Base-by-base conservation (phyloP, 2,888 invertebrate species). In the Dendrolimus pini region DNA sequence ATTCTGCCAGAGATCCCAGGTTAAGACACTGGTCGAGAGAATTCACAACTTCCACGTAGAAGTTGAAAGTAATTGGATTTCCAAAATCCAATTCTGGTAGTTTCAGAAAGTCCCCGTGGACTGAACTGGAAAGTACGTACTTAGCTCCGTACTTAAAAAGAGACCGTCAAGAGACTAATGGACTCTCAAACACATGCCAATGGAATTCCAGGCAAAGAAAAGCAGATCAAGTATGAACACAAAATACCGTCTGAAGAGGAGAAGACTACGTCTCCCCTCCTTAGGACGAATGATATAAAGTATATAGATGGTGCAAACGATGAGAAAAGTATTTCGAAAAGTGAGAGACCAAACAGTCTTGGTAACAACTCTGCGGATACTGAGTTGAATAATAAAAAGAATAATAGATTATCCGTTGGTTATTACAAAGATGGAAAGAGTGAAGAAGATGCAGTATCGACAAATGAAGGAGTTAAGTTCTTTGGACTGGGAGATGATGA, bases 1-100 rank as follows among this genome's bases (percentile, higher is more conserved):
- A 91, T 74, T 91, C 91, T 55, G 91, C 91, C 65, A 91, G 92
- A 85, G 93, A 93, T 74, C 93, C 93, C 64, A 91, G 92, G 73
- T 92, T 92, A 92, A 93, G 92, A 91, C 80, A 92, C 62, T 92
- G 83, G 82, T 89, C 89, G 53, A 78, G 86, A 88, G 89, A 90
- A 79, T 74, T 80, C 74, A 77, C 71, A 59, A 74, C 79, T 72
- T 82, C 82, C 63, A 82, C 88, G 74, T 88, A 89, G 80, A 82
- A 68, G 75, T 70, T 66, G 71, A 67, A 56, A 53, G 55, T 30
- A 57, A 65, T 77, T 78, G 83, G 83, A 81, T 79, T 77, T 63
- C 60, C 61, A 72, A 47, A 47, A 81, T 82, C 83, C 80, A 79
- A 77, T 72, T 70, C 68, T 68, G 74, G 77, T 78, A 80, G 77